These are phyloP conservation scores for Pachyrhynchus sulphureomaculatus DNA, from an alignment of 1,140 invertebrate genomes.

Conservation along the genomic window DNA sequence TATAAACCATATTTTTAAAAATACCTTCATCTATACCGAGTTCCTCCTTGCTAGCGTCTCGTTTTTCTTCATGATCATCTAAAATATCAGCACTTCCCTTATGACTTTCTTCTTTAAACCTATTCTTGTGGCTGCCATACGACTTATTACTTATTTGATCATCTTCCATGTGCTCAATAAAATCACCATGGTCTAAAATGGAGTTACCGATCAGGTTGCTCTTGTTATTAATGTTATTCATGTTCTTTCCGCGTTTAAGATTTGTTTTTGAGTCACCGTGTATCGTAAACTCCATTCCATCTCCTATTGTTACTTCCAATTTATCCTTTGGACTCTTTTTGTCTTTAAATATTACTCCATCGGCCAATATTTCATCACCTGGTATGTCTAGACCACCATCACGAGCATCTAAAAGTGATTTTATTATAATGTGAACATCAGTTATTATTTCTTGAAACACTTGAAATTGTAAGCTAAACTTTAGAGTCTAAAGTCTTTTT, in stretches of 20 bases:
- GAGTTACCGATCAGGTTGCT: slow-evolving; percentile 50
- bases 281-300: slow-evolving; percentile 89
- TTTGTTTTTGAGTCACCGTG: slow-evolving; percentile 61
- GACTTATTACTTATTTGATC: slow-evolving; percentile 86
- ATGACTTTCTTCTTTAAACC: slow-evolving; percentile 85
- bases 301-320: slow-evolving; percentile 85
- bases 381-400: slow-evolving; percentile 57
- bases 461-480: not conserved
- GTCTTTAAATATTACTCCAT: slow-evolving; percentile 80
- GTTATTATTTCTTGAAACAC: not conserved
- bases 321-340: slow-evolving; percentile 84
- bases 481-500: too few relatives aligned
- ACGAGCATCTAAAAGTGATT: slow-evolving; percentile 45
- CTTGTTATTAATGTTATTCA: slow-evolving; percentile 49
- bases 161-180: slow-evolving; percentile 56
- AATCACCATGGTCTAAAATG: slow-evolving; percentile 48
- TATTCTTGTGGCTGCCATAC: slow-evolving; percentile 88
- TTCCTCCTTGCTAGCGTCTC: slow-evolving; percentile 89
- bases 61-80: slow-evolving; percentile 83
- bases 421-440: not conserved
- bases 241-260: slow-evolving; percentile 47
- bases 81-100: slow-evolving; percentile 81
- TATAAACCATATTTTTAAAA: not conserved
- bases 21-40: slow-evolving; percentile 70
- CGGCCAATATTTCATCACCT: slow-evolving; percentile 75